phyloP scores from a whole-genome alignment of 37 sponge, comb jelly and placozoan species.

The Diacarnus erythraeanus region DNA sequence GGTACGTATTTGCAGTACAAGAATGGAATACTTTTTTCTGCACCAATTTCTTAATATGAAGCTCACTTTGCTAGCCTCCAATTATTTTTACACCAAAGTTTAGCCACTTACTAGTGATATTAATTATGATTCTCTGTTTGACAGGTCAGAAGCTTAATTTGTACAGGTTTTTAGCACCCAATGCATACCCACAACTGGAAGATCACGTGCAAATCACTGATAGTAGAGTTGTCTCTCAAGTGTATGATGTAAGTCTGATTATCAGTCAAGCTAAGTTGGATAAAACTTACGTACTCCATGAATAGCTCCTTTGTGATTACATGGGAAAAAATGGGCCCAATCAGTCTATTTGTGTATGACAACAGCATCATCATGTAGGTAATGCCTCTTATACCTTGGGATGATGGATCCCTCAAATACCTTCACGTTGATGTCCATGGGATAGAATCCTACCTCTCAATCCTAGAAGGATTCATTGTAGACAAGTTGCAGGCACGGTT shows the following conservation, averaged over 20 bases:
- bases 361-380: neutral
- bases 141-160: constrained; percentile 28
- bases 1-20: neutral
- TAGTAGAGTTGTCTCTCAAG: constrained; percentile 27
- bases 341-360: neutral
- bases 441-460: constrained; percentile 6
- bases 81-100: no score
- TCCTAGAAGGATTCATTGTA: constrained; percentile 4
- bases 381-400: constrained; percentile 52
- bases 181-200: constrained; percentile 41
- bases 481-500: constrained; percentile 7
- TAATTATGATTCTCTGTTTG: neutral
- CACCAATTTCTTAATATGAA: no score
- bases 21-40: no score
- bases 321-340: no score
- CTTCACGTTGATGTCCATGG: constrained; percentile 48
- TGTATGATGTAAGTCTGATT: constrained; percentile 50
- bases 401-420: constrained; percentile 41
- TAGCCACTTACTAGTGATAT: neutral
- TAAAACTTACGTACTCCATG: no score
- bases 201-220: constrained; percentile 14
- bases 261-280: neutral
- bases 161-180: constrained; percentile 36
- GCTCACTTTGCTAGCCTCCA: no score
- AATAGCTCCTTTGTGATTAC: no score